Evolutionary conservation across 2,797 vertebrate species (phyloP).

Genomic region (Silurus aristotelis): DNA sequence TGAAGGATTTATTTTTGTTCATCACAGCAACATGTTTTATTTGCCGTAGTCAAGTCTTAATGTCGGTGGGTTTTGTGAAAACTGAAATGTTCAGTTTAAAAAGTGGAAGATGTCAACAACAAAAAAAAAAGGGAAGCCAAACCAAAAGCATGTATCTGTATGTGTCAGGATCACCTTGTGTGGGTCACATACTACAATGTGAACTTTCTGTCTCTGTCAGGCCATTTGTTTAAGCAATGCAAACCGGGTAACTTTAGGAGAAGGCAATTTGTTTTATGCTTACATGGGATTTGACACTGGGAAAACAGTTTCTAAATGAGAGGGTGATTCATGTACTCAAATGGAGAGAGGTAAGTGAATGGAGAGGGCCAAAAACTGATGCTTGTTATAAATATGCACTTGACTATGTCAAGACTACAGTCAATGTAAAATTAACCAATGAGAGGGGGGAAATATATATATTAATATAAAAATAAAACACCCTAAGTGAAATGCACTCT

Average conservation of each 20-base stretch:
- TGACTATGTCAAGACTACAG: slow-evolving; percentile 5
- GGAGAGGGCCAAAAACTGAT: slow-evolving; percentile 47
- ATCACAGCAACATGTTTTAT: background rate
- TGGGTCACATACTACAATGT: background rate
- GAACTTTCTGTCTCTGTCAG: slow-evolving; percentile 6
- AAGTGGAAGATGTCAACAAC: background rate
- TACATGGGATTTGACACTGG: slow-evolving; percentile 42
- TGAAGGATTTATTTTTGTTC: background rate
- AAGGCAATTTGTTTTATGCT: slow-evolving; percentile 11
- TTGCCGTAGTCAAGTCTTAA: background rate
- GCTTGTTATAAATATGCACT: slow-evolving; percentile 47
- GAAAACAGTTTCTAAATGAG: slow-evolving; percentile 43
- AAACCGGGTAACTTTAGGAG: slow-evolving; percentile 16
- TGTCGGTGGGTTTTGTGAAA: slow-evolving; percentile 3
- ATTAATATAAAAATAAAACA: slow-evolving; percentile 16
- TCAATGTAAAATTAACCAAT: slow-evolving; percentile 29
- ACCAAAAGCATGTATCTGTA: background rate
- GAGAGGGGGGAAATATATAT: slow-evolving; percentile 30
- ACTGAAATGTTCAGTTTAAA: background rate
- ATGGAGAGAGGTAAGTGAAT: slow-evolving; percentile 22
- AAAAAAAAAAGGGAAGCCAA: background rate
- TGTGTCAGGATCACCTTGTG: background rate
- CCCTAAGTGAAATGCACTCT: slow-evolving; percentile 46
- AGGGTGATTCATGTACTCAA: slow-evolving; percentile 52
- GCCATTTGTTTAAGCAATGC: slow-evolving; percentile 13